These are phyloP conservation scores for Platalea minor DNA, from an alignment of 2,797 vertebrate species.

Conservation along the genomic window DNA sequence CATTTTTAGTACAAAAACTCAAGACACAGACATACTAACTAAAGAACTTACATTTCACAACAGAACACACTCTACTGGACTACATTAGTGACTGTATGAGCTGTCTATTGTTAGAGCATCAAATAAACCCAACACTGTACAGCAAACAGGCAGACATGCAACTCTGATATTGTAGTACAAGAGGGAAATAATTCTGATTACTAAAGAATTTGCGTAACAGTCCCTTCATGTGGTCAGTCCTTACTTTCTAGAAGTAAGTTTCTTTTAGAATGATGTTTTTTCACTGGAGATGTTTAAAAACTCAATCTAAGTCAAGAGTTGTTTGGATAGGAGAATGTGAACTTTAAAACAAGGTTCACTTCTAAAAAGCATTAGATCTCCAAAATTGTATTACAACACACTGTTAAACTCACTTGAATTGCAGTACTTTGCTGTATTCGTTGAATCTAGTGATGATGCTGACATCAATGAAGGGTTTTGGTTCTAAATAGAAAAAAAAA, in stretches of 20 bases:
- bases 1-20: background rate
- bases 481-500: slow-evolving; percentile 78
- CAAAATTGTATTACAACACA: background rate
- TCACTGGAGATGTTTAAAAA: background rate
- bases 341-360: background rate
- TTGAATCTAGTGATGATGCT: slow-evolving; percentile 95
- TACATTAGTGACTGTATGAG: background rate
- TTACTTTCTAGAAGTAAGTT: background rate
- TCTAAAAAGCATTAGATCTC: background rate
- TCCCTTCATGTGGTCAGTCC: rapidly evolving
- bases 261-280: background rate
- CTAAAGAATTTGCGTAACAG: background rate
- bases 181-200: background rate
- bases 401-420: slow-evolving; percentile 89
- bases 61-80: background rate
- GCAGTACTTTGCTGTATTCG: slow-evolving; percentile 91
- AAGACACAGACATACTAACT: background rate
- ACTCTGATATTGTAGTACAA: background rate
- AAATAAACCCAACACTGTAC: background rate
- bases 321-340: background rate
- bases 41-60: background rate
- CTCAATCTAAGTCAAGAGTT: background rate
- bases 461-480: slow-evolving; percentile 93
- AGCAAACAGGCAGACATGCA: background rate
- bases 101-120: background rate